Conservation (phyloP, 2,113 vertebrate species). For the Stigmatopora argus region DNA sequence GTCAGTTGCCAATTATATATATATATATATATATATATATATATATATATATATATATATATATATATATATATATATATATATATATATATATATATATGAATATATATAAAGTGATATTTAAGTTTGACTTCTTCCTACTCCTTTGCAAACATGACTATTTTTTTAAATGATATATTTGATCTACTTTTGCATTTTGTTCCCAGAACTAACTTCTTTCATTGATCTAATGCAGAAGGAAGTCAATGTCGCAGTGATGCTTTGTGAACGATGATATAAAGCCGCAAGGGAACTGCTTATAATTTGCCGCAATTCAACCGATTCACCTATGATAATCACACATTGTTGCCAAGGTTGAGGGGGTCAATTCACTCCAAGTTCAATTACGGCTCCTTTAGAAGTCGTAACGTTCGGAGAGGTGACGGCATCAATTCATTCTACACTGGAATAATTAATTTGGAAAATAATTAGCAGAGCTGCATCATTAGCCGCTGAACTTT, state of each 20-base stretch:
- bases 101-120: no score
- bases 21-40: no score
- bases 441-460: conserved; percentile 30
- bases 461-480: conserved; percentile 32
- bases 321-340: conserved; percentile 48
- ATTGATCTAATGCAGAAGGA: conserved; percentile 21
- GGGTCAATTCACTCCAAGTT: conserved; percentile 33
- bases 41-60: no score
- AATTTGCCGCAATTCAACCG: conserved; percentile 28
- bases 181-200: no score
- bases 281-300: conserved; percentile 28
- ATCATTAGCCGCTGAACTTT: conserved; percentile 35
- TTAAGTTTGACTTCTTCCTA: no score
- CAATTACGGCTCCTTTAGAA: conserved; percentile 35
- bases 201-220: no score
- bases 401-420: conserved; percentile 10
- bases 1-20: no score
- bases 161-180: no score
- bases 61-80: no score
- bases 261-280: conserved; percentile 34
- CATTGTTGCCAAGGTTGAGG: conserved; percentile 26
- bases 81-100: no score
- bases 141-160: no score
- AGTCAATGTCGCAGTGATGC: conserved; percentile 36
- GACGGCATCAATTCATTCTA: conserved; percentile 15